Evolutionary conservation across 2,888 invertebrate genomes (phyloP).

Genomic region (Agrenia bidenticulata): DNA sequence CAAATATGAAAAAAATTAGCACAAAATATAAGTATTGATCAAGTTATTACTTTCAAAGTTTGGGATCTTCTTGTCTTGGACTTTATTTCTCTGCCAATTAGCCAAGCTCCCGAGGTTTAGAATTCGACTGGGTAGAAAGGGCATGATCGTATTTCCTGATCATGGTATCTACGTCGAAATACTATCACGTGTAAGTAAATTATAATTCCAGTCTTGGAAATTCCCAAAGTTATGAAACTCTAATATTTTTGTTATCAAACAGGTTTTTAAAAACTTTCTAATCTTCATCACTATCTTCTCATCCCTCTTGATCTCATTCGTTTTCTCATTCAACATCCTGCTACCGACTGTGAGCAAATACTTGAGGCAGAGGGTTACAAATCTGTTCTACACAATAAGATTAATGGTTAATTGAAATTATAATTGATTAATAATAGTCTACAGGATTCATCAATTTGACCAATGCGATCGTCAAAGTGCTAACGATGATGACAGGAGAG

Average conservation of each 20-base stretch:
- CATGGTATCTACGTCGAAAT: conserved; percentile 43
- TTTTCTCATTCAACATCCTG: conserved; percentile 40
- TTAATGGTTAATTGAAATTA: conserved; percentile 2
- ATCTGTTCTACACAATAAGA: background rate
- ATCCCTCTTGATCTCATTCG: conserved; percentile 39
- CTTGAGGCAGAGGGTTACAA: too few relatives aligned
- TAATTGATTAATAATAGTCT: too few relatives aligned
- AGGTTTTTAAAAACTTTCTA: conserved; percentile 42
- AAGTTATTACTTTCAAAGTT: conserved; percentile 26
- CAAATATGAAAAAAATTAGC: background rate
- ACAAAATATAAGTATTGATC: background rate
- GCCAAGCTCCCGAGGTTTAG: conserved; percentile 37
- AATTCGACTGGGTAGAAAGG: conserved; percentile 16
- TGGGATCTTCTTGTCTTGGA: conserved; percentile 43
- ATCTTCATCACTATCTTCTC: conserved; percentile 45
- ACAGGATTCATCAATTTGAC: conserved; percentile 34
- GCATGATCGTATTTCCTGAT: conserved; percentile 30
- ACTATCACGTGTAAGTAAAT: conserved; percentile 20
- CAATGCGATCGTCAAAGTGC: conserved; percentile 33
- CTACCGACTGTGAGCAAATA: conserved; percentile 40
- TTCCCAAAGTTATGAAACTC: background rate
- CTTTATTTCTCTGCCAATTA: conserved; percentile 38
- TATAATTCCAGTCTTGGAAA: background rate
- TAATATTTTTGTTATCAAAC: conserved; percentile 5
- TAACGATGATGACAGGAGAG: conserved; percentile 43